Base-by-base conservation (phyloP, 2,888 invertebrate genomes). In the Drosophila acutilabella region DNA sequence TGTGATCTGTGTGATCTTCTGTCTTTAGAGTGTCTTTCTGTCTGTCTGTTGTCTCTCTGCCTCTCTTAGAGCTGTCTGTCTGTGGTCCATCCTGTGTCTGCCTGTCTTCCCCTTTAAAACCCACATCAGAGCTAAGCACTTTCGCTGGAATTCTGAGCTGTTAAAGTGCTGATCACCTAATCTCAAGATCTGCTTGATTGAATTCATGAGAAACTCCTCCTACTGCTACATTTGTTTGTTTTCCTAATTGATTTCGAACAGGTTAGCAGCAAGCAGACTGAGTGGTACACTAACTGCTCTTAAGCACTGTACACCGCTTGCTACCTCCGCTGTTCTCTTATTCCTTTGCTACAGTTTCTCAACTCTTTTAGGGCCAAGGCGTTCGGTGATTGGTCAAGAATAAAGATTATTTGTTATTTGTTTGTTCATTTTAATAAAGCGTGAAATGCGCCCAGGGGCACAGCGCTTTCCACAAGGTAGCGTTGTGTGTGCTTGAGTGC, bases 181-280 rank as follows among this genome's bases (percentile, higher is more conserved):
- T 52, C 33, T 11, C 45, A 38, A 40, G 74, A 67, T 81, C 71
- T 14, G 69, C 70, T 80, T 84, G 88, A 89, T 78, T 84, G 78
- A 64, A 69, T 70, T 81, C 64, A 33, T 11, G 2, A 30, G 30
- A 53, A 80, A 40, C 68, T 71, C 51, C 71, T 81, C 36, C 36
- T 23, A 11, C 33, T 13, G 36, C 67, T 59, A 54, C 20, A 54
- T 50, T 38, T 60, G 51, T 52, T 54, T 74, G 64, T 73, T 88
- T 74, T 71, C 40, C 85, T 84, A 89, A 84, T 89, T 84, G 85
- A 81, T 85, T 84, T 88, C 64, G 71, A 87, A 71, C 79, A 84
- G 76, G 85, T 66, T 20, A 58, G n/a, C 88, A 89, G 88, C 60
- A 64, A 1, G 48, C 8, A 13, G 26, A 7, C 16, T 16, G 3